Base-by-base conservation (phyloP, 2,797 vertebrate species). In the Rhinatrema bivittatum region DNA sequence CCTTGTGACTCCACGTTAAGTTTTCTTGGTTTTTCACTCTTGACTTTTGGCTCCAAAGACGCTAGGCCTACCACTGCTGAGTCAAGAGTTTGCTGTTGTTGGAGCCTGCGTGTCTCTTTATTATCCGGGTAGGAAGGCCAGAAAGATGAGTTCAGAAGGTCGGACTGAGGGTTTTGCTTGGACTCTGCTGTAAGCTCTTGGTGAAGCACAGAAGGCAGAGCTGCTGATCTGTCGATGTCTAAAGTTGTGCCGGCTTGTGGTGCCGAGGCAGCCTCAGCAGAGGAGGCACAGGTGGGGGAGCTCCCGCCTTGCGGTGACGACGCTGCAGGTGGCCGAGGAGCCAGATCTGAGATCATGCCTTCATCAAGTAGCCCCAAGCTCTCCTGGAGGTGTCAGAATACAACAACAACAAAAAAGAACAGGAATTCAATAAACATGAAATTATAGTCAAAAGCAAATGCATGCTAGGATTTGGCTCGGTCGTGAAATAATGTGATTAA, bases 371-470 rank as follows among this genome's bases (percentile, higher is more conserved):
- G 29, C n/a, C 15, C 39, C 56, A 49, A 39, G 41, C 42, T 2
- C 9, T 21, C 72, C 81, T 82, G 51, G 17, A 43, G 16, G 12
- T 39, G 36, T 37, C 25, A 21, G 3, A 4, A 11, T 6, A 2
- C 2, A 2, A n/a, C n/a, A n/a, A n/a, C n/a, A n/a, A n/a, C n/a
- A n/a, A n/a, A n/a, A n/a, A n/a, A n/a, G n/a, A n/a, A n/a, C n/a
- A n/a, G n/a, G n/a, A n/a, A n/a, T n/a, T n/a, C n/a, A n/a, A n/a
- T n/a, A n/a, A n/a, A n/a, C n/a, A n/a, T n/a, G n/a, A n/a, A n/a
- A n/a, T n/a, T n/a, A n/a, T n/a, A n/a, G n/a, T n/a, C n/a, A n/a
- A n/a, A n/a, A n/a, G n/a, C n/a, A n/a, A n/a, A n/a, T n/a, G n/a
- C n/a, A n/a, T n/a, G n/a, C n/a, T n/a, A n/a, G n/a, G n/a, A n/a